Conservation (phyloP, 2,888 invertebrate species). For the Parnassius orleans region DNA sequence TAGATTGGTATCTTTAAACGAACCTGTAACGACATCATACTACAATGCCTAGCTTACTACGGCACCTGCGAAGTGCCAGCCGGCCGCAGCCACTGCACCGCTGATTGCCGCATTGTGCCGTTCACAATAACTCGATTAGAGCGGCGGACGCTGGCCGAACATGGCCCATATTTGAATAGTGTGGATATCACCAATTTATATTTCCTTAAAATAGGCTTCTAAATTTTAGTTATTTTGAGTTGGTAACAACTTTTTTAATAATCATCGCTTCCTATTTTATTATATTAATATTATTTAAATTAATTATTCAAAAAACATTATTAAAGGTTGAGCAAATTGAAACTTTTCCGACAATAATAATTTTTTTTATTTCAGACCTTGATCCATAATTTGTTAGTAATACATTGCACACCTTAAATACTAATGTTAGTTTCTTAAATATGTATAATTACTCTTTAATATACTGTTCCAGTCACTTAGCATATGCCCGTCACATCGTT, state of each 20-base stretch:
- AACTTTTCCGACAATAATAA: too few relatives aligned
- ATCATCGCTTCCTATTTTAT: too few relatives aligned
- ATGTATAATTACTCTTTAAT: too few relatives aligned
- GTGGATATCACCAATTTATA: conserved; percentile 21
- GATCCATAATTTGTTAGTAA: too few relatives aligned
- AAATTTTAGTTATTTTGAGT: not conserved
- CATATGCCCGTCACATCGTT: too few relatives aligned
- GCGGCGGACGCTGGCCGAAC: conserved; percentile 54
- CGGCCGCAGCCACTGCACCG: conserved; percentile 44
- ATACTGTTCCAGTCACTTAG: too few relatives aligned
- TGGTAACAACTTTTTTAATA: not conserved
- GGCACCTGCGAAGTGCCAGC: conserved; percentile 47
- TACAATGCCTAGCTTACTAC: conserved; percentile 19
- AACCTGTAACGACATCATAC: conserved; percentile 5
- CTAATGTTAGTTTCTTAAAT: too few relatives aligned
- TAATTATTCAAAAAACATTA: too few relatives aligned
- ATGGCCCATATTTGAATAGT: conserved; percentile 20
- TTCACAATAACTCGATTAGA: conserved; percentile 80
- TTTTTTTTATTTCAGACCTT: too few relatives aligned
- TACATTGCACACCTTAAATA: too few relatives aligned
- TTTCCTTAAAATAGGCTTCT: not conserved
- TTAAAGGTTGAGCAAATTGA: too few relatives aligned
- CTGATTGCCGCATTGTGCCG: conserved; percentile 77
- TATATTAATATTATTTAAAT: too few relatives aligned
- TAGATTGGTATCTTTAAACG: conserved; percentile 2